Base-by-base conservation (phyloP, 2,888 invertebrate species). In the Netelia melanura region DNA sequence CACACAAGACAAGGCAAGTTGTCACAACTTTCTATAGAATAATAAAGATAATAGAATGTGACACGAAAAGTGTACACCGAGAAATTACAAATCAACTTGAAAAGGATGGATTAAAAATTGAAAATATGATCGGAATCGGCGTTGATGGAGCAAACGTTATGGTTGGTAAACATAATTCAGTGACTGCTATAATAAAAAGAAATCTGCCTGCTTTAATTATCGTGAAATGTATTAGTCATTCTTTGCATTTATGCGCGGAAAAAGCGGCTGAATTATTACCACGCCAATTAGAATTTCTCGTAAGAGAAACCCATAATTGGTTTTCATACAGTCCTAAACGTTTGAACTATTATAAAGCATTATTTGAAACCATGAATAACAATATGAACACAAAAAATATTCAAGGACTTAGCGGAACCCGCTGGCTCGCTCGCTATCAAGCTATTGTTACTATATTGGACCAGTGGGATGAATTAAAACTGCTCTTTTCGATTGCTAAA, bases 211-310 rank as follows among this genome's bases (percentile, higher is more conserved):
- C 48, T 25, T 1, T 90, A 10, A 79, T 61, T 10, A 86, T 89
- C 38, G 67, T 89, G 5, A 90, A 91, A 84, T 92, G 91, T 64
- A 81, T 90, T 21, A 91, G 91, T 62, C 92, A 92, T 81, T 90
- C 90, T 0, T 65, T 90, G 56, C 90, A 91, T 86, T 80, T 92
- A 11, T 91, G 91, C 64, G 90, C 90, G 17, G 89, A 87, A 78
- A 86, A 90, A 61, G 91, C 90, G 0, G 91, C 90, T 77, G 89
- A 91, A 82, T 44, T 76, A 54, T 65, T 91, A 6, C 91, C 91
- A 5, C 48, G 86, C 48, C 38, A 82, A 14, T 87, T 88, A 76
- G 91, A 92, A 87, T 88, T 90, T 58, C 86, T 92, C 38, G 88
- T 89, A n/a, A 67, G 89, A 56, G 85, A 89, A 68, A 78, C 92